Percentiles rank a stretch among this genome's conserved stretches.
phyloP scores from a whole-genome alignment of 2,113 vertebrate genomes.

The Stegostoma tigrinum region DNA sequence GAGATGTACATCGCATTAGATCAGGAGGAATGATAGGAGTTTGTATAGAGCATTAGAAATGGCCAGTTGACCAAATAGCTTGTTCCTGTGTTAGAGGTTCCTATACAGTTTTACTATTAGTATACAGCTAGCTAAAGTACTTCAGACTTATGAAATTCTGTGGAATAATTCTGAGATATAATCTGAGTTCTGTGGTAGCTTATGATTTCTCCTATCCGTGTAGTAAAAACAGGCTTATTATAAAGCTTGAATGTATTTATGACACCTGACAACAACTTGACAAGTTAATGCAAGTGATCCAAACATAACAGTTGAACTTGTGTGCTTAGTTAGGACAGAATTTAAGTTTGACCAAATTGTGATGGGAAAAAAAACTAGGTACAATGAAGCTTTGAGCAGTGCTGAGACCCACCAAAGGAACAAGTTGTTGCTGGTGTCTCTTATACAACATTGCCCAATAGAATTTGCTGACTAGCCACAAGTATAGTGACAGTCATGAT shows the following conservation, averaged over 20 bases:
- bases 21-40: too few species aligned
- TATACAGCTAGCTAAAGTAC: background rate
- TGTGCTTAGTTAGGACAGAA: background rate
- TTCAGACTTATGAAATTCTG: background rate
- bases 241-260: background rate
- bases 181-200: background rate
- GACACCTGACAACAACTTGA: background rate
- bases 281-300: background rate
- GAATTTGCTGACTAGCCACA: background rate
- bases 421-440: too few species aligned
- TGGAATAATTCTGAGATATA: background rate
- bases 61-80: too few species aligned
- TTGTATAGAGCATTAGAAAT: too few species aligned
- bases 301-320: background rate
- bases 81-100: too few species aligned
- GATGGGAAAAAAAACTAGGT: background rate
- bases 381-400: background rate
- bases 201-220: background rate
- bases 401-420: too few species aligned
- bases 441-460: background rate
- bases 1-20: too few species aligned
- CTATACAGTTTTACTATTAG: background rate
- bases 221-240: background rate
- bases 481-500: too few species aligned
- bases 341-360: background rate